Base-by-base conservation (phyloP, 2,888 invertebrate genomes). In the Laothoe populi region DNA sequence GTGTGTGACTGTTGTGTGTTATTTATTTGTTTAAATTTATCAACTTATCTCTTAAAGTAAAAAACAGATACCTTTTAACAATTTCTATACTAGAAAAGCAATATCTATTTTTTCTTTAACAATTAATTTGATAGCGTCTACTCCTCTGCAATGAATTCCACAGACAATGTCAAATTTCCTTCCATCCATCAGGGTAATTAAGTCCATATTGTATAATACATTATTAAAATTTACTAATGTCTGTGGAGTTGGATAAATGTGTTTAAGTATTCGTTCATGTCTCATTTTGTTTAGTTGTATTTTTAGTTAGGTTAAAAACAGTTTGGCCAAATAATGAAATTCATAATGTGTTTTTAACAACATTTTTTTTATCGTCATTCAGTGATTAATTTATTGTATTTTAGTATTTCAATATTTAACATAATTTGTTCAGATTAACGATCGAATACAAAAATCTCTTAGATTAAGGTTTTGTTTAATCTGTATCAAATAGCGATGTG, bases 101-200 rank as follows among this genome's bases (percentile, higher is more conserved):
- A n/a, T n/a, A n/a, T n/a, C n/a, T n/a, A n/a, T n/a, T n/a, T n/a
- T n/a, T n/a, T n/a, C n/a, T n/a, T n/a, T 4, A 31, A 31, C 7
- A 31, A 31, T 31, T 23, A 3, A n/a, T 1, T 31, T 16, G 16
- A 8, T 53, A 35, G 53, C 53, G 53, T 35, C 53, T 53, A 35
- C 11, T 53, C 31, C 19, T 16, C 35, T 4, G 4, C 4, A 2
- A 61, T 69, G 1, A 62, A 68, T 77, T 78, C 81, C 81, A 80
- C 78, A 77, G 85, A 78, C 75, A 71, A 73, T 62, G 61, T 63
- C 66, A 60, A 59, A 44, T 71, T 53, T 79, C 70, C 74, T 81
- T 78, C 74, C 75, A 81, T 77, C 72, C 48, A 69, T 78, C 86
- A 85, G 84, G 83, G 86, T 84, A 82, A 76, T 64, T 70, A 68